A percentile compares a stretch with the other conserved stretches of the same genome.
These are phyloP conservation scores for Pipistrellus pipistrellus DNA, from an alignment of 2,797 vertebrate genomes.

Conservation along the genomic window DNA sequence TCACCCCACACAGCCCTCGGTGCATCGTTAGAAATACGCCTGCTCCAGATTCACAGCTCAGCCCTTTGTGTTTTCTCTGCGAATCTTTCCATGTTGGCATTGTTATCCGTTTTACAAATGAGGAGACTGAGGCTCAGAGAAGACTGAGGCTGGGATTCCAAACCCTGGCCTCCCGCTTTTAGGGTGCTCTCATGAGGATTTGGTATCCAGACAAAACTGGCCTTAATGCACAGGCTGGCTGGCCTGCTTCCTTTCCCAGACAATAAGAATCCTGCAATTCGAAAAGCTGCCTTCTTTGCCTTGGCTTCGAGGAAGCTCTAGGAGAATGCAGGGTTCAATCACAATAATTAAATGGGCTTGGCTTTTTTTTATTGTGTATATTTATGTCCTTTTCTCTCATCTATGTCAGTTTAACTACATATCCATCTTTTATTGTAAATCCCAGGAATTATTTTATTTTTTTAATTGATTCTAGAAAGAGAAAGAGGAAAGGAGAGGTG, in stretches of 20 bases:
- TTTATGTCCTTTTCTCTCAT: not conserved
- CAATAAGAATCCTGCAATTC: not conserved
- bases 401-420: not conserved
- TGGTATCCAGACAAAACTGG: not conserved
- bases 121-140: not conserved
- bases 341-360: not conserved
- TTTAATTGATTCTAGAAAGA: not conserved
- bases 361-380: not conserved
- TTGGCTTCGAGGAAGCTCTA: constrained; percentile 56
- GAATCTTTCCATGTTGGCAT: not conserved
- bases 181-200: not conserved
- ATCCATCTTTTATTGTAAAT: not conserved
- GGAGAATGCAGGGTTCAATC: not conserved
- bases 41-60: not conserved
- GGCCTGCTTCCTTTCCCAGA: not conserved
- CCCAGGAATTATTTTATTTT: not conserved
- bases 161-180: not conserved
- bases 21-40: not conserved
- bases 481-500: not conserved
- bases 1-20: too few species aligned
- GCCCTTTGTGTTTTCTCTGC: not conserved
- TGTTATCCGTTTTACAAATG: not conserved
- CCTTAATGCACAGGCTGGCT: not conserved
- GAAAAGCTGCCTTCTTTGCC: constrained; percentile 23
- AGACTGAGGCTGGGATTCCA: not conserved